Conservation (phyloP, 2,797 vertebrate genomes). For the Falco naumanni region DNA sequence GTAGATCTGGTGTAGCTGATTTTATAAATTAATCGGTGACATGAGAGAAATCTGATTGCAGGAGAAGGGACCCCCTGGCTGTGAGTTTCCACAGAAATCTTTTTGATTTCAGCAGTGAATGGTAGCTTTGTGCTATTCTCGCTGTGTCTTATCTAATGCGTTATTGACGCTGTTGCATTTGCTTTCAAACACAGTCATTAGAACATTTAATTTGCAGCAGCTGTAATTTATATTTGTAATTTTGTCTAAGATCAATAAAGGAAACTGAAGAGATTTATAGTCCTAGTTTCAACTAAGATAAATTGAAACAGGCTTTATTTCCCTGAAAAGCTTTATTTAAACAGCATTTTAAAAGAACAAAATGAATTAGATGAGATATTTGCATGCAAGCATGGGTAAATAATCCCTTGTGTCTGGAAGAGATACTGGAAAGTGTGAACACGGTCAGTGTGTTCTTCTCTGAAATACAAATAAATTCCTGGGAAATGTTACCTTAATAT, state of each 20-base stretch:
- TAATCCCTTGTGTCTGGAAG: constrained; percentile 45
- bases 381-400: constrained; percentile 23
- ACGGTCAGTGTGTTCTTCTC: constrained; percentile 7
- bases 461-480: constrained; percentile 42
- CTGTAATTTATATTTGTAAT: constrained; percentile 70
- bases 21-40: not conserved
- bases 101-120: not conserved
- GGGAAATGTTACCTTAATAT: constrained; percentile 8
- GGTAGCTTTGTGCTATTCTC: not conserved
- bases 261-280: constrained; percentile 57
- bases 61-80: not conserved
- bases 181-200: constrained; percentile 53
- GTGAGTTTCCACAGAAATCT: not conserved
- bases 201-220: constrained; percentile 55
- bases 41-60: not conserved
- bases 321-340: constrained; percentile 46
- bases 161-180: not conserved
- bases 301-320: constrained; percentile 38
- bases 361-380: constrained; percentile 51
- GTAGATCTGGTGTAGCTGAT: not conserved
- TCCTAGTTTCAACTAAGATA: constrained; percentile 52
- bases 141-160: not conserved
- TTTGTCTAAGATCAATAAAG: constrained; percentile 69
- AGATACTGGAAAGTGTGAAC: constrained; percentile 18
- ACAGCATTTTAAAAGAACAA: constrained; percentile 42